A percentile compares a stretch with the other conserved stretches of the same genome.
phyloP scores from a whole-genome alignment of 2,888 invertebrate species.

The Drosophila longiperda region DNA sequence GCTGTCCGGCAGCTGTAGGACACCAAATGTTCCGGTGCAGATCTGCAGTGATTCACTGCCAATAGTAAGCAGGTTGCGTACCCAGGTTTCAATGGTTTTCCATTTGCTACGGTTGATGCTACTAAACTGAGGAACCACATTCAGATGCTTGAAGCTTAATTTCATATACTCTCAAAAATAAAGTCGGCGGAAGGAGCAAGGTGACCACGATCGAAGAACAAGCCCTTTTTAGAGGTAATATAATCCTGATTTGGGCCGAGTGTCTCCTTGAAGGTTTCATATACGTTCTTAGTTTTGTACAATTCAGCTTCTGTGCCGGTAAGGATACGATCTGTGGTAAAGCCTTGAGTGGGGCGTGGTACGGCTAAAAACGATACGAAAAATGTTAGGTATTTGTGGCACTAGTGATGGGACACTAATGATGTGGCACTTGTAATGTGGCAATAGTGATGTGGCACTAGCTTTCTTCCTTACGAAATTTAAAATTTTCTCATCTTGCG shows the following conservation, averaged over 20 bases:
- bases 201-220: slow-evolving; percentile 85
- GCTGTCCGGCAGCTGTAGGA: slow-evolving; percentile 26
- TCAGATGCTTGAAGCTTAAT: slow-evolving; percentile 85
- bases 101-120: slow-evolving; percentile 87
- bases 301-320: slow-evolving; percentile 18
- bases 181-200: slow-evolving; percentile 85
- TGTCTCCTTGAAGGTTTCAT: slow-evolving; percentile 33
- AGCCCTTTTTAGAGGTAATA: background rate
- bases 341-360: slow-evolving; percentile 23
- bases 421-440: too few species aligned
- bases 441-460: too few species aligned
- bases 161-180: slow-evolving; percentile 84
- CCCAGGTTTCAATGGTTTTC: slow-evolving; percentile 85
- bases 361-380: background rate
- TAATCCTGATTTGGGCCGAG: slow-evolving; percentile 39
- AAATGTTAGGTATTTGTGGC: background rate
- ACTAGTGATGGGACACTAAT: too few species aligned
- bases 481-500: background rate
- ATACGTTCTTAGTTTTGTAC: slow-evolving; percentile 44
- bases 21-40: slow-evolving; percentile 51
- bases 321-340: slow-evolving; percentile 46
- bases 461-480: background rate
- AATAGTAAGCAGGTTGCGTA: slow-evolving; percentile 48
- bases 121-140: slow-evolving; percentile 86
- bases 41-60: slow-evolving; percentile 14